Conservation (phyloP, 1,140 invertebrate species). For the Eriocheir sinensis region DNA sequence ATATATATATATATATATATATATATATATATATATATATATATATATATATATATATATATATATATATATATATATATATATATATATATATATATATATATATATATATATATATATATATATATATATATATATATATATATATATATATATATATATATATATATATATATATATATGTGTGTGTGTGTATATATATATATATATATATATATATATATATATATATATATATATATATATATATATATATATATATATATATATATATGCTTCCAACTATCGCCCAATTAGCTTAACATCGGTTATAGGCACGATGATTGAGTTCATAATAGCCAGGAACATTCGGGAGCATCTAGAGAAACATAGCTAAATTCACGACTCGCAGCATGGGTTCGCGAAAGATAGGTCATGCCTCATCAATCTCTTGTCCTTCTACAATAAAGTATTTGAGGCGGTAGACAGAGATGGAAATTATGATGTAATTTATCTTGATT, state of each 20-base stretch:
- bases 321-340: no score
- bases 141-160: slow-evolving; percentile 44
- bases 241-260: slow-evolving; percentile 3
- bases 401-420: no score
- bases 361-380: no score
- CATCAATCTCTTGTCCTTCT: no score
- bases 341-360: no score
- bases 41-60: slow-evolving; percentile 31
- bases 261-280: not conserved
- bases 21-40: slow-evolving; percentile 46
- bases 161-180: slow-evolving; percentile 47
- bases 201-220: slow-evolving; percentile 28
- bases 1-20: slow-evolving; percentile 35
- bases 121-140: slow-evolving; percentile 53
- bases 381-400: no score
- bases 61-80: slow-evolving; percentile 9
- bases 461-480: no score
- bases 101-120: slow-evolving; percentile 53
- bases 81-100: slow-evolving; percentile 22
- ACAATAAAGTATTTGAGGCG: no score
- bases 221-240: slow-evolving; percentile 18
- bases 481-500: not conserved
- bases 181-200: slow-evolving; percentile 28
- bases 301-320: no score
- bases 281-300: no score